Percentiles rank a stretch among this genome's conserved stretches.
Conservation (phyloP, 1,140 invertebrate genomes). For the Mactra quadrangularis region DNA sequence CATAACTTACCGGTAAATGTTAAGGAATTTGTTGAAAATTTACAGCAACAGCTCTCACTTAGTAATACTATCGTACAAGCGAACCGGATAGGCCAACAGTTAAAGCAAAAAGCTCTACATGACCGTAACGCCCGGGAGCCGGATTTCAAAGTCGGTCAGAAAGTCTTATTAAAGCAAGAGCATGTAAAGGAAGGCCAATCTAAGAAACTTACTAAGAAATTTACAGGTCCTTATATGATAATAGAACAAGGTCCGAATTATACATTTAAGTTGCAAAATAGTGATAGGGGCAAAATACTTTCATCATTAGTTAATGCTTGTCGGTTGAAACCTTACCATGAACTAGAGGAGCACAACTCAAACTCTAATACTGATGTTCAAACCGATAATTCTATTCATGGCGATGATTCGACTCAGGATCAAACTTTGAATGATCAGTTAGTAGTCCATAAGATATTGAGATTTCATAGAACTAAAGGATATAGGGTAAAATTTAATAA, state of each 20-base stretch:
- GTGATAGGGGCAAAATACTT: too few relatives aligned
- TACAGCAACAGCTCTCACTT: slow-evolving; percentile 49
- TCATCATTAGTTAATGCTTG: too few relatives aligned
- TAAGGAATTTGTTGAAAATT: slow-evolving; percentile 20
- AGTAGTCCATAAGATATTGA: too few relatives aligned
- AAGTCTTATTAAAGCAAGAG: not conserved
- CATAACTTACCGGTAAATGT: slow-evolving; percentile 41
- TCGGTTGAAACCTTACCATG: too few relatives aligned
- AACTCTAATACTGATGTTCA: too few relatives aligned
- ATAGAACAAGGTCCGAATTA: not conserved
- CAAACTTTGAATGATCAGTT: too few relatives aligned
- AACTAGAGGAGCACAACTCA: too few relatives aligned
- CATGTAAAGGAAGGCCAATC: not conserved
- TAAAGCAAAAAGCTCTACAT: slow-evolving; percentile 20
- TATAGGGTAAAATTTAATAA: too few relatives aligned
- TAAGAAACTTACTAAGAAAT: not conserved
- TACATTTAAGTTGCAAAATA: not conserved
- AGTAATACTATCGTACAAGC: slow-evolving; percentile 40
- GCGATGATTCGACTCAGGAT: too few relatives aligned
- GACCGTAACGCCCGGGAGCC: slow-evolving; percentile 3
- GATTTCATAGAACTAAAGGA: too few relatives aligned
- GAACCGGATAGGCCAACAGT: slow-evolving; percentile 41
- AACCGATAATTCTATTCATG: too few relatives aligned
- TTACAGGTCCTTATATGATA: slow-evolving; percentile 4
- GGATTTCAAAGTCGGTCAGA: not conserved